Percentiles rank a stretch among this genome's conserved stretches.
Conservation (phyloP, 2,113 vertebrate genomes). For the Clarias magur region DNA sequence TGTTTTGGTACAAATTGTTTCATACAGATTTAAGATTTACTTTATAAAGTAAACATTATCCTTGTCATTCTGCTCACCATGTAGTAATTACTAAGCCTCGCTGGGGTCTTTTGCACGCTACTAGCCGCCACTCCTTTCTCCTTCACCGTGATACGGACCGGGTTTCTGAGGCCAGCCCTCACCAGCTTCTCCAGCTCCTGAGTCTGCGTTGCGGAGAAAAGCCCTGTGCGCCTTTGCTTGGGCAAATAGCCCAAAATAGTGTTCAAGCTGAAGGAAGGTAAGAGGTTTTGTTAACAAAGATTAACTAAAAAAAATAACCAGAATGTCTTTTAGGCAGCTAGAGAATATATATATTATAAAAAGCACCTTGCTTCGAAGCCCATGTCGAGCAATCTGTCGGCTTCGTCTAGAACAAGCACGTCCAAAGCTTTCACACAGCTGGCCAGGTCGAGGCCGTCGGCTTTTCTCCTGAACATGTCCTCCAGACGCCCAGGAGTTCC, state of each 20-base stretch:
- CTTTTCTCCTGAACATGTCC: conserved; percentile 92
- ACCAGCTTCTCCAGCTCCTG: conserved; percentile 96
- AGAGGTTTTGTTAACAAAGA: neutral
- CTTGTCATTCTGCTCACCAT: conserved; percentile 70
- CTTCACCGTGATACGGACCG: conserved; percentile 89
- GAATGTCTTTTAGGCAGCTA: neutral
- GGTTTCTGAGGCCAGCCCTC: conserved; percentile 91
- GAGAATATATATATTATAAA: neutral
- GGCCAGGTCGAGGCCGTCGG: conserved; percentile 85
- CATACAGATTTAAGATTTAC: neutral
- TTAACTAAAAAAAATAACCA: neutral
- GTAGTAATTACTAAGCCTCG: conserved; percentile 88
- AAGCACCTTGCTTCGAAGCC: conserved; percentile 91
- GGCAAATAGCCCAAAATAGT: conserved; percentile 86
- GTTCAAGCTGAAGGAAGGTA: conserved; percentile 78
- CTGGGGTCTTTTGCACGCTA: conserved; percentile 84
- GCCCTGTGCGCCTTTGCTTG: conserved; percentile 91
- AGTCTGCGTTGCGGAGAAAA: conserved; percentile 96
- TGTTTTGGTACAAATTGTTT: neutral
- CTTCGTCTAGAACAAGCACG: conserved; percentile 91
- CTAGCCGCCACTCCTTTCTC: conserved; percentile 86
- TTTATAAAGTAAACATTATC: neutral
- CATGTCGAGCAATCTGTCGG: conserved; percentile 93
- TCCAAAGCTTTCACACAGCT: conserved; percentile 83
- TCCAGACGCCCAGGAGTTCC: conserved; percentile 91